Conservation (phyloP, 2,113 vertebrate species). For the Lophochroa leadbeateri region DNA sequence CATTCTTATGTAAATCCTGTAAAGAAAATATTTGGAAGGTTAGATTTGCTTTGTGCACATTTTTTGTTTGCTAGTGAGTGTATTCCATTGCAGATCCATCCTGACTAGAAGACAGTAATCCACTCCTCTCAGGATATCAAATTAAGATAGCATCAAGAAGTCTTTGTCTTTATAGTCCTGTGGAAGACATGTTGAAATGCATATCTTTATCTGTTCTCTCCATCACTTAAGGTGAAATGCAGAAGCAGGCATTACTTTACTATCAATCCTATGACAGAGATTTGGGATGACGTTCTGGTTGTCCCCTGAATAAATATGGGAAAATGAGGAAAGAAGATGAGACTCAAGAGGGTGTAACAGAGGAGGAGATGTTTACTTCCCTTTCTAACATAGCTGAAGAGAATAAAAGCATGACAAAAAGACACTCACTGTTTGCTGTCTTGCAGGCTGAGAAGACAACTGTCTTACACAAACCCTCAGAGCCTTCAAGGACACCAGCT, state of each 20-base stretch:
- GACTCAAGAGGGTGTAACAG: not conserved
- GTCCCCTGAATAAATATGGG: not conserved
- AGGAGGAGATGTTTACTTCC: not conserved
- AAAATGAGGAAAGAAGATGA: not conserved
- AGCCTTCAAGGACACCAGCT: not conserved
- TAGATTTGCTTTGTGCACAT: not conserved
- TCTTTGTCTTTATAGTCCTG: not conserved
- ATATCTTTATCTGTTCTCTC: not conserved
- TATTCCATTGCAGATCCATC: not conserved
- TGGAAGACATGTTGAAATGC: not conserved
- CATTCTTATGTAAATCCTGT: not conserved
- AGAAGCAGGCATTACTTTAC: not conserved
- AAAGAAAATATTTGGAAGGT: not conserved
- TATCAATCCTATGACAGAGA: not conserved
- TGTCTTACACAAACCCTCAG: not conserved
- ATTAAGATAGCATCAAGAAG: not conserved
- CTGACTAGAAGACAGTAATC: not conserved
- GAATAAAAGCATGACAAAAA: not conserved
- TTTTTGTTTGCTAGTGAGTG: not conserved
- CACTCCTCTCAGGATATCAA: not conserved
- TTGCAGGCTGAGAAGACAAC: not conserved
- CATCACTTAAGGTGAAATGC: not conserved
- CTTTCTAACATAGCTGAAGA: not conserved
- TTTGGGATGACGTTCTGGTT: not conserved
- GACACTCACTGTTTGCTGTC: fast-evolving